Percentiles rank a stretch among this genome's conserved stretches.
Evolutionary conservation across 2,797 vertebrate genomes (phyloP).

Genomic region (Melanotaenia trifasciata): DNA sequence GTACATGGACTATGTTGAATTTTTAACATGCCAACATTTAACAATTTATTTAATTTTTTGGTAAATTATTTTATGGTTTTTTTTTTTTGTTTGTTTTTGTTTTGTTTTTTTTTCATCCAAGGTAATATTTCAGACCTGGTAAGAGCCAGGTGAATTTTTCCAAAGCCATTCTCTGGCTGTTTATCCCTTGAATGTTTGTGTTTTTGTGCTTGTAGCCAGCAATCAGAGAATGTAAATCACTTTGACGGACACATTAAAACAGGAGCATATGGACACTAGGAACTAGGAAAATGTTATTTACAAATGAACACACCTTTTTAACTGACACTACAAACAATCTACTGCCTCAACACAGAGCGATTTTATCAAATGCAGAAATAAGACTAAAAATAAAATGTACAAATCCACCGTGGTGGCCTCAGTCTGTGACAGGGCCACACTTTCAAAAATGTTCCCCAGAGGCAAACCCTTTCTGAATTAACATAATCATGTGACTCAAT

Average conservation of each 20-base stretch:
- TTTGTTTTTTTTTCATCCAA: background rate
- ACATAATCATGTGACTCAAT: constrained; percentile 36
- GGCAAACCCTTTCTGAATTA: constrained; percentile 36
- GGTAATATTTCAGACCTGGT: background rate
- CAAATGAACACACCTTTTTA: constrained; percentile 41
- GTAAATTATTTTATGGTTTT: background rate
- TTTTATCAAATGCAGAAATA: constrained; percentile 8
- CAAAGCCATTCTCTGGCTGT: background rate
- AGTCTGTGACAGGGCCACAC: background rate
- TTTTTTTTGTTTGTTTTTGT: background rate
- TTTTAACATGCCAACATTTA: background rate
- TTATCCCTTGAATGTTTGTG: constrained; percentile 18
- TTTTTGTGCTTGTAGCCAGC: constrained; percentile 35
- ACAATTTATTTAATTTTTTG: background rate
- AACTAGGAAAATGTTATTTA: constrained; percentile 55
- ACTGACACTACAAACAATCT: constrained; percentile 26
- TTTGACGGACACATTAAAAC: constrained; percentile 69
- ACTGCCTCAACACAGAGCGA: constrained; percentile 22
- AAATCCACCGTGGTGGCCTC: background rate
- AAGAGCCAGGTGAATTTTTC: background rate
- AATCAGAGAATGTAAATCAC: constrained; percentile 43
- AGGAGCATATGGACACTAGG: constrained; percentile 53
- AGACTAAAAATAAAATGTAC: constrained; percentile 25
- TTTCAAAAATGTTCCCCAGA: constrained; percentile 28
- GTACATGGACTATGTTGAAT: background rate